Evolutionary conservation across 1,140 invertebrate genomes (phyloP), one percentile per base, ranked within the genome.

Genomic region (Rhyzopertha dominica): DNA sequence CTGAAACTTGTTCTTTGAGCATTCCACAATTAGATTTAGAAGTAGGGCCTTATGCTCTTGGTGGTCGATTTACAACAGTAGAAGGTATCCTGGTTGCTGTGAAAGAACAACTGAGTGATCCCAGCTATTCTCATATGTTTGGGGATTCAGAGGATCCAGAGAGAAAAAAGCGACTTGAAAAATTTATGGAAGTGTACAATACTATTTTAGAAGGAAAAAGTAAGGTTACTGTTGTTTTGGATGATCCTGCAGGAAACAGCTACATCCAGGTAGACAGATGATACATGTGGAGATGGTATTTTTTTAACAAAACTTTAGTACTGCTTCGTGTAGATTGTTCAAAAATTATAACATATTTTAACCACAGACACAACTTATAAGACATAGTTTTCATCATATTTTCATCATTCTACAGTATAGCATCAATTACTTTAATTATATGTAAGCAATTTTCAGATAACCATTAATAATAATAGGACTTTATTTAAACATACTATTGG

Each of bases 201-300:
- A 64, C 82, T 37, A 77, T 94, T 5, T 62, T 92, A 12, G 70
- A 77, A 12, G 75, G 83, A 0, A 71, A 80, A 53, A 65, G 67
- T n/a, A 36, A 73, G 3, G 71, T 84, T 25, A 94, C 87, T 1
- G 53, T 99, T 2, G 67, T 97, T 12, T 66, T 99, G 29, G 90
- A 98, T 69, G 96, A 99, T 74, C 92, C 95, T 9, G 89, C 95
- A 24, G 96, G 96, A 9, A 98, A 98, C 69, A 96, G 92, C 58
- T 98, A 96, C 66, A 71, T 98, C 26, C 91, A 97, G 74, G 90
- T 82, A 57, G n/a, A n/a, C n/a, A n/a, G n/a, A n/a, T n/a, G n/a
- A n/a, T n/a, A n/a, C n/a, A n/a, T n/a, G n/a, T n/a, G n/a, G n/a
- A n/a, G n/a, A n/a, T n/a, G n/a, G n/a, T n/a, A n/a, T n/a, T 43